Base-by-base conservation (phyloP, 2,888 invertebrate species). In the Drosophila putrida region DNA sequence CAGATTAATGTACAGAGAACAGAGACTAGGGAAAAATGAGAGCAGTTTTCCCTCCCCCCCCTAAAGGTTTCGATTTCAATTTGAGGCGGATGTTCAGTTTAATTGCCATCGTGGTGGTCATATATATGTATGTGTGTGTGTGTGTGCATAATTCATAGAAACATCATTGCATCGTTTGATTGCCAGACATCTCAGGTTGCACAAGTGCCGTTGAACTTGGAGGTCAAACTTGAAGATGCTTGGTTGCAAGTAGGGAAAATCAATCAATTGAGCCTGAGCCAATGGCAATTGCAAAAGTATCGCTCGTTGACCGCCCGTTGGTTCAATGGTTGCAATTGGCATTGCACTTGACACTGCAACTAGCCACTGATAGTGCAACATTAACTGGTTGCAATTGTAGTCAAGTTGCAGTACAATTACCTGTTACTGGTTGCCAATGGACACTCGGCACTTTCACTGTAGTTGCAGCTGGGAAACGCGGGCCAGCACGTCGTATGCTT, bases 31-130 rank as follows among this genome's bases (percentile, higher is more conserved):
- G 43, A 28, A 49, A 54, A 60, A 36, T 51, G 39, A 25, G 41
- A 49, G 35, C 46, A 53, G 15, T 9, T n/a, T n/a, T n/a, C 4
- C 4, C 13, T 25, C 25, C 25, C 36, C 57, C 47, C 13, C 31
- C 33, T 38, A 31, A 41, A 62, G 89, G 89, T 89, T 90, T 89
- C 89, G 85, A 88, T 90, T 89, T 89, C 90, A 90, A 85, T 90
- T 71, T 70, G 51, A 75, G 75, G 75, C 89, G 90, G 90, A 89
- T 87, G 87, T 72, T 73, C 67, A 78, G 63, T 65, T 84, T 85
- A 87, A 89, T 87, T 85, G 89, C 65, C 46, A 66, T 51, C 58
- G 51, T 43, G 72, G 54, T 69, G 53, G 11, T 13, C 28, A 53
- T 53, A 53, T 10, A 44, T n/a, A n/a, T n/a, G n/a, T n/a, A n/a